Percentiles rank a stretch among this genome's conserved stretches.
phyloP scores from a whole-genome alignment of 37 sponge, comb jelly and placozoan species.

The Cliona cf. orientalis region DNA sequence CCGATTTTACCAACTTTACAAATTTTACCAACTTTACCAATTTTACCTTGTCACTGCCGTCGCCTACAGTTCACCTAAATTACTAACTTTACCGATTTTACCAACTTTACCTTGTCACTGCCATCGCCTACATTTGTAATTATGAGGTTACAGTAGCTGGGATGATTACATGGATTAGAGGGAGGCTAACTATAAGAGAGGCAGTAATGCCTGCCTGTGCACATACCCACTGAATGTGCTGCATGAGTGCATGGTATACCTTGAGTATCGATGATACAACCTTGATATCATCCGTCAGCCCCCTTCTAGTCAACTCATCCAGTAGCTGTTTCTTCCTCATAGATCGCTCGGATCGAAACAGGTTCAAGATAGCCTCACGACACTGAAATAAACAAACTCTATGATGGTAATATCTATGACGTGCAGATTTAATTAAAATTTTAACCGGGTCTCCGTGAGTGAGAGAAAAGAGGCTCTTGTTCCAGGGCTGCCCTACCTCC shows the following conservation, averaged over 20 bases:
- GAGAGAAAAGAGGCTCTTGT: constrained; percentile 31
- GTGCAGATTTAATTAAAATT: no score
- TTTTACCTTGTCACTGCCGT: no score
- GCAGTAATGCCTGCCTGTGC: not conserved
- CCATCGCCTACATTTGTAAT: no score
- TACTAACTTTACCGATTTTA: no score
- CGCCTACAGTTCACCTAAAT: no score
- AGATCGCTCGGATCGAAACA: constrained; percentile 30
- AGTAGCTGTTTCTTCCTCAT: constrained; percentile 49
- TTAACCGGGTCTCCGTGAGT: constrained; percentile 4
- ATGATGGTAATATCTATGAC: no score
- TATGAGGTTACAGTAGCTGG: no score
- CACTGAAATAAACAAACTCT: constrained; percentile 33
- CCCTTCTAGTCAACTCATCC: constrained; percentile 20
- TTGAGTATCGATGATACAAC: not conserved
- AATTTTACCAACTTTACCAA: no score
- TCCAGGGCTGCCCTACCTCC: constrained; percentile 27
- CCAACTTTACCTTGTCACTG: no score
- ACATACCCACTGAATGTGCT: not conserved
- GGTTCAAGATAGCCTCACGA: constrained; percentile 24
- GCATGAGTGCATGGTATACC: not conserved
- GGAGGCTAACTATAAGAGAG: not conserved
- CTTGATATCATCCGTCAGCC: not conserved
- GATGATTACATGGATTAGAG: no score
- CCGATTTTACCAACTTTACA: no score